Evolutionary conservation across 2,113 vertebrate species (phyloP), one percentile per base, ranked within the genome.

Genomic region (Bombycilla garrulus): DNA sequence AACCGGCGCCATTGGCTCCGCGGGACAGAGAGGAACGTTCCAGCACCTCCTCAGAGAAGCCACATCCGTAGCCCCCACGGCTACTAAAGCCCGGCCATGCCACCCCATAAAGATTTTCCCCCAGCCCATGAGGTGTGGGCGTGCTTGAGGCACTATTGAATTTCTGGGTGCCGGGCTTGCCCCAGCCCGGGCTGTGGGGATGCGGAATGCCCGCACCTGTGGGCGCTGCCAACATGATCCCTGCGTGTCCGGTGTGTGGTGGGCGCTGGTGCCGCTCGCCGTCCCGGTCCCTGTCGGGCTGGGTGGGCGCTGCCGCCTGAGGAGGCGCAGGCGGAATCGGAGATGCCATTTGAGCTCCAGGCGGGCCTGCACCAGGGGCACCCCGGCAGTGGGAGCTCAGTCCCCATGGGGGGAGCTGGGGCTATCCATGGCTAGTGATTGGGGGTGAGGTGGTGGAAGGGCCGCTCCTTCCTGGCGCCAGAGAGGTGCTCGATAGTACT

Each of bases 11-110:
- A 4, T 23, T 18, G 26, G 7, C 40, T 23, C 11, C 26, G 33
- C 2, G n/a, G 48, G 31, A 31, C 21, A 3, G 29, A 29, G 20
- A 17, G 13, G 25, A 21, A 44, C 13, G 6, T 66, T 31, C 16
- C 21, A 44, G 44, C 16, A 31, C 8, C 51, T 66, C 20, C 29
- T 16, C 20, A 7, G 10, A 20, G 10, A 40, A 57, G 12, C 29
- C 33, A 8, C 3, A 6, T 31, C 5, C 21, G 8, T 5, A 20
- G 12, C 11, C 5, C 26, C 12, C 9, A 7, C 8, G 11, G 8
- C 20, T 23, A 6, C 6, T 17, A 9, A 66, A 25, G 8, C 35
- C 4, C 4, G 35, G 9, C 8, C 25, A 1, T 29, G 60, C 12
- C 16, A 16, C 35, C 29, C 42, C 42, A 13, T 29, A 56, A 20